A percentile compares a stretch with the other conserved stretches of the same genome.
phyloP scores from a whole-genome alignment of 2,113 vertebrate genomes.

The Alligator mississippiensis region DNA sequence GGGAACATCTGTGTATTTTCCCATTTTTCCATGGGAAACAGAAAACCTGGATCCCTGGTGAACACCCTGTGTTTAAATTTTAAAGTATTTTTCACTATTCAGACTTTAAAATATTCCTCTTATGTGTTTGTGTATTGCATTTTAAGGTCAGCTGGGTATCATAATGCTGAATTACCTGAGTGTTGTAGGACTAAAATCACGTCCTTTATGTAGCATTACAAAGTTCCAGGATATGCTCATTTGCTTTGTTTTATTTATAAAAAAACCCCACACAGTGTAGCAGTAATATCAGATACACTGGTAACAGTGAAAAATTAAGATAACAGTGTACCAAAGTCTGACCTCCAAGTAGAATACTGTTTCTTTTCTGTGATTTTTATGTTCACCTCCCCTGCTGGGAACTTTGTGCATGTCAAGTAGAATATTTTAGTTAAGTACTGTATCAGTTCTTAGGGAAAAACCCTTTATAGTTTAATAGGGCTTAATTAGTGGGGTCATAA shows the following conservation, averaged over 20 bases:
- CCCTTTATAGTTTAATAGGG: neutral
- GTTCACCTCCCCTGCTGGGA: neutral
- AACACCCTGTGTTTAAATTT: neutral
- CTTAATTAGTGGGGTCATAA: neutral
- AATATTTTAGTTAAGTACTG: neutral
- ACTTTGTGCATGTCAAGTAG: neutral
- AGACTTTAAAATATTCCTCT: conserved; percentile 44
- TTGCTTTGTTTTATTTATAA: neutral
- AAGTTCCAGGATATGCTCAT: neutral
- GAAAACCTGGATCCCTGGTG: no score
- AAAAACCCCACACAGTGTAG: neutral
- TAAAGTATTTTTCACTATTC: conserved; percentile 35
- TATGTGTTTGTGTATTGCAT: conserved; percentile 20
- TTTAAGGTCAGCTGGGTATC: conserved; percentile 41
- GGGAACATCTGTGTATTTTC: no score
- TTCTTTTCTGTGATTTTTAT: neutral
- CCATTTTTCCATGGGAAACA: no score
- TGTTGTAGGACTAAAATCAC: neutral
- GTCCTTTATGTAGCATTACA: neutral
- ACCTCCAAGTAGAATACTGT: neutral
- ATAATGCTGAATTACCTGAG: neutral
- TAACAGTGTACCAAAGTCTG: neutral
- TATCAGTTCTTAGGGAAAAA: neutral
- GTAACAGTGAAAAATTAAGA: neutral
- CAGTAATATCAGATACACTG: neutral